These are phyloP conservation scores for Pammene aurita DNA, from an alignment of 2,888 invertebrate genomes.

Conservation along the genomic window DNA sequence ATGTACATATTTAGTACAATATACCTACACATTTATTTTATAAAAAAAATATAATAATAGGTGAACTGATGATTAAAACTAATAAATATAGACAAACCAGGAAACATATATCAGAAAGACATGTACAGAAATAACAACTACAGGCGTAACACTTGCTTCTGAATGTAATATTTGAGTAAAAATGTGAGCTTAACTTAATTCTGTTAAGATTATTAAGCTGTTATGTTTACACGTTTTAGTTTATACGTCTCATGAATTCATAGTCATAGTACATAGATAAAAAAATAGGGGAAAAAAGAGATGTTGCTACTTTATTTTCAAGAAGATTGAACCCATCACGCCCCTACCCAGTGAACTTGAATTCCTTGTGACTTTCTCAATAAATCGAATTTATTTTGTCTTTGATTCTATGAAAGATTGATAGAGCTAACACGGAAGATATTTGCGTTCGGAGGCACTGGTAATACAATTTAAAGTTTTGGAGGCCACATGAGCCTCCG, in stretches of 20 bases:
- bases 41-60: no score
- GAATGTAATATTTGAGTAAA: background rate
- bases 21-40: no score
- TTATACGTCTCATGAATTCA: no score
- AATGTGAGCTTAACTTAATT: background rate
- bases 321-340: background rate
- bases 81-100: no score
- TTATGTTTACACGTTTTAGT: no score
- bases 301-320: background rate
- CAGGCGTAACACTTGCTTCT: no score
- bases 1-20: background rate
- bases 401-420: conserved; percentile 56
- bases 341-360: background rate
- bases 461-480: conserved; percentile 82
- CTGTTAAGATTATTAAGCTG: no score
- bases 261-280: no score
- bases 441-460: conserved; percentile 65
- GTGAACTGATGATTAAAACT: no score
- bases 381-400: conserved; percentile 47
- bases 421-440: conserved; percentile 58
- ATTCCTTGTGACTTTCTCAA: conserved; percentile 21
- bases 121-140: no score
- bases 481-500: conserved; percentile 78
- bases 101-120: no score
- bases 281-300: background rate